Percentiles rank a stretch among this genome's conserved stretches.
Conservation (phyloP, 30 jellyfish, hydroid and myxozoan species). For the Aurelia coerulea region DNA sequence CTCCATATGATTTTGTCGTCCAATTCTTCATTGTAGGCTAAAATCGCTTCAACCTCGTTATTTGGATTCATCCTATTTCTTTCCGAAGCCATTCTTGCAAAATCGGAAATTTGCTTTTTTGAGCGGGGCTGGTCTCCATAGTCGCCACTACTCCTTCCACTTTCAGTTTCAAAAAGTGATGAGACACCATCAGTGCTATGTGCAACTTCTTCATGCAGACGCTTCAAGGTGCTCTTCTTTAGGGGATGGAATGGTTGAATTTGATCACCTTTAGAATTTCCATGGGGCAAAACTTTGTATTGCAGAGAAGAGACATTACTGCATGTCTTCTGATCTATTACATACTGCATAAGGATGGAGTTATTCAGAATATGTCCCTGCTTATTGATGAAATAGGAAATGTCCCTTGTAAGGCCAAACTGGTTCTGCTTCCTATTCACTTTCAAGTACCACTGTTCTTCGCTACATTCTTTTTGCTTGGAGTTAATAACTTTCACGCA, state of each 20-base stretch:
- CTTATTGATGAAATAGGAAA: not conserved
- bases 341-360: not conserved
- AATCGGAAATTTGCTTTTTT: constrained; percentile 3
- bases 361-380: not conserved
- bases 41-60: not conserved
- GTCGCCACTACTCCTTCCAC: not conserved
- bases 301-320: not conserved
- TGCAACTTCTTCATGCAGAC: not conserved
- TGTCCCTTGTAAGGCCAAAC: not conserved
- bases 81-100: not conserved
- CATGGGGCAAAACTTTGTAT: constrained; percentile 2
- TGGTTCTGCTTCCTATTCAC: constrained; percentile 7
- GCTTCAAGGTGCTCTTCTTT: not conserved
- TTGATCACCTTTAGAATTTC: not conserved
- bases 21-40: constrained; percentile 9
- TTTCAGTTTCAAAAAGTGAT: not conserved
- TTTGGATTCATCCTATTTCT: not conserved
- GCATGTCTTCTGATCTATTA: not conserved
- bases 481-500: not conserved
- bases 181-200: not conserved
- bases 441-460: not conserved
- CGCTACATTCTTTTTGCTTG: not conserved
- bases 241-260: not conserved
- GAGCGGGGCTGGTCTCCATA: constrained; percentile 10
- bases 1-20: not conserved